Percentiles rank a stretch among this genome's conserved stretches.
These are phyloP conservation scores for Nesidiocoris tenuis DNA, from an alignment of 2,888 invertebrate genomes.

Conservation along the genomic window DNA sequence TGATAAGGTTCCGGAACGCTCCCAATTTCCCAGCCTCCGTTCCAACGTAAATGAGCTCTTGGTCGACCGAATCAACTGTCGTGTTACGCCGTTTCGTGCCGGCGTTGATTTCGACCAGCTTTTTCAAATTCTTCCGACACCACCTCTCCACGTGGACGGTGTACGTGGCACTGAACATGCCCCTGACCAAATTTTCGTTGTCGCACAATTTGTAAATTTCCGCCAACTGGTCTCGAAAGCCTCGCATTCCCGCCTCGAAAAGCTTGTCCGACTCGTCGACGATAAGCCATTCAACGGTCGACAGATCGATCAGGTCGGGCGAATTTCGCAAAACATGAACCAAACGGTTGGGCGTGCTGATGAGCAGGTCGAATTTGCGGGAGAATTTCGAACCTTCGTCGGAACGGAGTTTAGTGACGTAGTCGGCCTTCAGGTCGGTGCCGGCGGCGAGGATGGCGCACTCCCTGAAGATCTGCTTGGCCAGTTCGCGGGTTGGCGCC, in stretches of 20 bases:
- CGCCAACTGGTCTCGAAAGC: constrained; percentile 86
- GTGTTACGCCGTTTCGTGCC: constrained; percentile 76
- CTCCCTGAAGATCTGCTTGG: constrained; percentile 71
- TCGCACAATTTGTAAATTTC: constrained; percentile 72
- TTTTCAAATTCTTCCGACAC: constrained; percentile 80
- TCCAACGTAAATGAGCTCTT: constrained; percentile 87
- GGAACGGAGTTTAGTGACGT: constrained; percentile 73
- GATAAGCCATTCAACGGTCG: constrained; percentile 84
- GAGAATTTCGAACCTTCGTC: constrained; percentile 68
- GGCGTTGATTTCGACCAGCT: constrained; percentile 77
- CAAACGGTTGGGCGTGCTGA: constrained; percentile 91
- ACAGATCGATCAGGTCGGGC: constrained; percentile 37
- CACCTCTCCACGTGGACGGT: constrained; percentile 87
- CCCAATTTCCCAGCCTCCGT: constrained; percentile 86
- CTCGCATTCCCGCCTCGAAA: constrained; percentile 76
- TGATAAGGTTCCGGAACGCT: constrained; percentile 79
- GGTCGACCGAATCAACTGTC: constrained; percentile 80
- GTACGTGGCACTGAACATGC: constrained; percentile 95
- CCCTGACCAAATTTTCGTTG: constrained; percentile 59
- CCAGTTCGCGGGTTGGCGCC: constrained; percentile 91
- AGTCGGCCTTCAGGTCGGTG: constrained; percentile 70
- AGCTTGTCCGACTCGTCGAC: constrained; percentile 97
- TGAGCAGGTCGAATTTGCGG: constrained; percentile 82
- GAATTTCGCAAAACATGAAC: constrained; percentile 72
- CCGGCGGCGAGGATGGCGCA: constrained; percentile 73